phyloP scores from a whole-genome alignment of 2,113 vertebrate species.

The Empidonax alnorum region DNA sequence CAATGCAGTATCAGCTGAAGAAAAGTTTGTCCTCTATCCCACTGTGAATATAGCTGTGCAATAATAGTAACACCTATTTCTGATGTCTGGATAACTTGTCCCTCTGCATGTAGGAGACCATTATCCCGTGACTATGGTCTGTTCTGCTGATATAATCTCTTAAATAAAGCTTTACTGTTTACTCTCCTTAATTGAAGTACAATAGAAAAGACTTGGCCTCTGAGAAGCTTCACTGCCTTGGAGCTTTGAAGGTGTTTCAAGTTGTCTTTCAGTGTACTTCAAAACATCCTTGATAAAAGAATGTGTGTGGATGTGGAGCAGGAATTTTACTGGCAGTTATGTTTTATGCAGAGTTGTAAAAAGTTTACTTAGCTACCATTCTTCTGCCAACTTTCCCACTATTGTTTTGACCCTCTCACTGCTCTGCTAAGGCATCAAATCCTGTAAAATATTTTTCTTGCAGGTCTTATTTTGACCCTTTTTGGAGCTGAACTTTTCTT shows the following conservation, averaged over 20 bases:
- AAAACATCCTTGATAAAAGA: conserved; percentile 47
- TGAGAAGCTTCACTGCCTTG: conserved; percentile 1
- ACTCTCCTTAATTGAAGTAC: conserved; percentile 54
- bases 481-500: background rate
- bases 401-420: background rate
- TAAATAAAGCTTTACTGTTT: conserved; percentile 65
- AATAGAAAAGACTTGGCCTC: conserved; percentile 27
- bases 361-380: background rate
- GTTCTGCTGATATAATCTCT: conserved; percentile 50
- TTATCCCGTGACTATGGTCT: conserved; percentile 23
- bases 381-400: background rate
- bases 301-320: background rate
- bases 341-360: background rate
- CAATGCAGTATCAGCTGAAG: background rate
- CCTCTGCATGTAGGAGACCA: conserved; percentile 4
- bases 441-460: background rate
- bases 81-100: background rate
- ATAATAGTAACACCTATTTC: conserved; percentile 6
- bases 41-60: background rate
- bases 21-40: conserved; percentile 28
- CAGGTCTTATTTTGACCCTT: background rate
- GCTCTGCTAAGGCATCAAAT: background rate
- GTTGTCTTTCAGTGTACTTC: conserved; percentile 50
- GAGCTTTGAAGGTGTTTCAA: conserved; percentile 58
- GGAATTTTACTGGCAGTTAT: background rate